Evolutionary conservation across 2,797 vertebrate species (phyloP).

Genomic region (Myripristis murdjan): DNA sequence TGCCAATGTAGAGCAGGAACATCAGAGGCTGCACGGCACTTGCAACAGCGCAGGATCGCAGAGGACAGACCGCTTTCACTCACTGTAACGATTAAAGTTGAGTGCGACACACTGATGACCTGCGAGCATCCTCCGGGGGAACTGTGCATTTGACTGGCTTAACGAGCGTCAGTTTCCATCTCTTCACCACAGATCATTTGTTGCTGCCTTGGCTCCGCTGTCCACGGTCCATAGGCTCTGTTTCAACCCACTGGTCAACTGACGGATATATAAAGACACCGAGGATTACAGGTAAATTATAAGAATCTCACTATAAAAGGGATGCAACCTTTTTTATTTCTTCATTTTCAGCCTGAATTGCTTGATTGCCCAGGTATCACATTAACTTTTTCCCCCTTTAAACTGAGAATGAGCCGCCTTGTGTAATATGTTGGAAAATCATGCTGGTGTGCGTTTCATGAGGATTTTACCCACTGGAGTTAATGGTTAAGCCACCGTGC

Average conservation of each 20-base stretch:
- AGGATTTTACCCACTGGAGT: conserved; percentile 1
- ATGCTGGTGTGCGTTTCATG: background rate
- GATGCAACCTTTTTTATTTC: conserved; percentile 8
- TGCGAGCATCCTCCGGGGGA: conserved; percentile 56
- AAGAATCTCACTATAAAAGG: conserved; percentile 1
- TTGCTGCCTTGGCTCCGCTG: conserved; percentile 62
- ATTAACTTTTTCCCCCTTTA: conserved; percentile 63
- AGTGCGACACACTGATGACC: conserved; percentile 55
- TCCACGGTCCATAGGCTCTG: conserved; percentile 50
- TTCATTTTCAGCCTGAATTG: conserved; percentile 8
- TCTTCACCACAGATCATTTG: conserved; percentile 62
- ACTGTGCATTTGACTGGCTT: conserved; percentile 57
- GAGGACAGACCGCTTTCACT: conserved; percentile 47
- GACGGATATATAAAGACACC: conserved; percentile 51
- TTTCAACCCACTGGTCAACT: conserved; percentile 36
- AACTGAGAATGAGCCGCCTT: background rate
- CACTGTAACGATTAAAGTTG: conserved; percentile 66
- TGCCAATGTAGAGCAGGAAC: conserved; percentile 62
- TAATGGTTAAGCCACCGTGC: conserved; percentile 1
- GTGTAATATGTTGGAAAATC: background rate
- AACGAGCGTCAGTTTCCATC: conserved; percentile 62
- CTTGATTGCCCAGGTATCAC: background rate
- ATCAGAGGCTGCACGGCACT: conserved; percentile 47
- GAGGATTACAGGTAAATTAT: conserved; percentile 75
- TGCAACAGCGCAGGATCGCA: conserved; percentile 26